Evolutionary conservation across 2,797 vertebrate species (phyloP), one percentile per base, ranked within the genome.

Genomic region (Sparus aurata): DNA sequence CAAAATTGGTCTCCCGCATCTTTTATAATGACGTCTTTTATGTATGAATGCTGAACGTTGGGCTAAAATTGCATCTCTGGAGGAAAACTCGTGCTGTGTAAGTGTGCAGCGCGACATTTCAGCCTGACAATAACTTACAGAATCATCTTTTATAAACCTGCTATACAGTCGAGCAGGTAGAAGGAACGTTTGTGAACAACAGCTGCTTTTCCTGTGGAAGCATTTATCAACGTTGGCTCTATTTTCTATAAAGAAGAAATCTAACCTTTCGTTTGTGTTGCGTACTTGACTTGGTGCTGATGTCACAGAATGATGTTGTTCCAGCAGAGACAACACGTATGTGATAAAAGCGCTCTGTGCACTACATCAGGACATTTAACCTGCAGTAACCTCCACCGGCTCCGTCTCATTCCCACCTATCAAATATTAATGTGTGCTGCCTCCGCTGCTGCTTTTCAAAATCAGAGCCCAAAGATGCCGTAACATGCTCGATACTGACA

Each of bases 1-100:
- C 59, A 61, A 41, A 53, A 77, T 75, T 41, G 66, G 45, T 78
- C 80, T 67, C 73, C 63, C 25, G 59, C 27, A 9, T 82, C 73
- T 25, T 22, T 30, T 25, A 1, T 69, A 57, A 69, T 69, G 58
- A 46, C 60, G 71, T 43, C 27, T 25, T 62, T 12, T n/a, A 23
- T 34, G 41, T 63, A 20, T 23, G 23, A 65, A 50, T 54, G 50
- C 30, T 23, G 62, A 74, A 50, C 58, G 41, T 18, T 52, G 47
- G 9, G n/a, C 18, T 45, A 74, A 62, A 60, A 17, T 60, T 20
- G 3, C 6, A 3, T 49, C 10, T 38, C 18, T 60, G 58, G 13
- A 34, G 41, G 53, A 18, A 54, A 65, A 54, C 46, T 54, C 16
- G 58, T 8, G 22, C 43, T 72, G 45, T 74, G 43, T 27, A 15